Evolutionary conservation across 1,140 invertebrate species (phyloP).

Genomic region (Tetragnatha versicolor): DNA sequence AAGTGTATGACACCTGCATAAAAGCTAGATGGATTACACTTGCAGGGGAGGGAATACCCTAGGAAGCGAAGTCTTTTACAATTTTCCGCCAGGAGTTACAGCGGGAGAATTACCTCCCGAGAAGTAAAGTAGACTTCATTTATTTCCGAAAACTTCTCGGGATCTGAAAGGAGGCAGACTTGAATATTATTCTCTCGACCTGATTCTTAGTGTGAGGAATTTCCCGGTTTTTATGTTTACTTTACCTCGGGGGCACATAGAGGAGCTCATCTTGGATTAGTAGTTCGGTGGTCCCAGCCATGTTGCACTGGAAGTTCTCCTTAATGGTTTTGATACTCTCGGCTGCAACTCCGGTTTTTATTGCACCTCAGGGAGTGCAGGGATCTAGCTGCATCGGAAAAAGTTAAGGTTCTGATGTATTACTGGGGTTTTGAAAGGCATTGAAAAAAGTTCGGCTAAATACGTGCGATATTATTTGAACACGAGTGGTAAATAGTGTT

Average conservation of each 20-base stretch:
- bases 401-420: neutral
- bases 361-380: neutral
- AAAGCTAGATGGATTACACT: constrained; percentile 24
- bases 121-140: constrained; percentile 16
- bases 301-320: neutral
- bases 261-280: neutral
- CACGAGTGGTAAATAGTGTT: neutral
- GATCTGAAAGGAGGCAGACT: constrained; percentile 9
- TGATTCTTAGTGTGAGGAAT: neutral
- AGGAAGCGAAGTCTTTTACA: neutral
- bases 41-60: neutral
- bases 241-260: neutral
- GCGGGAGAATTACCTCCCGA: neutral
- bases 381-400: neutral
- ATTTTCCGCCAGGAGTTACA: neutral
- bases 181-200: constrained; percentile 10
- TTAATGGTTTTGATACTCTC: constrained; percentile 11
- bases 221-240: constrained; percentile 17
- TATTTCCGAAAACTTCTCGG: constrained; percentile 7
- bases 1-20: constrained; percentile 24
- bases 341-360: constrained; percentile 1
- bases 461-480: constrained; percentile 12
- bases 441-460: neutral
- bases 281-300: no score
- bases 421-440: constrained; percentile 5